These are phyloP conservation scores for Halictus quadricinctus DNA, from an alignment of 2,888 invertebrate genomes.

Conservation along the genomic window DNA sequence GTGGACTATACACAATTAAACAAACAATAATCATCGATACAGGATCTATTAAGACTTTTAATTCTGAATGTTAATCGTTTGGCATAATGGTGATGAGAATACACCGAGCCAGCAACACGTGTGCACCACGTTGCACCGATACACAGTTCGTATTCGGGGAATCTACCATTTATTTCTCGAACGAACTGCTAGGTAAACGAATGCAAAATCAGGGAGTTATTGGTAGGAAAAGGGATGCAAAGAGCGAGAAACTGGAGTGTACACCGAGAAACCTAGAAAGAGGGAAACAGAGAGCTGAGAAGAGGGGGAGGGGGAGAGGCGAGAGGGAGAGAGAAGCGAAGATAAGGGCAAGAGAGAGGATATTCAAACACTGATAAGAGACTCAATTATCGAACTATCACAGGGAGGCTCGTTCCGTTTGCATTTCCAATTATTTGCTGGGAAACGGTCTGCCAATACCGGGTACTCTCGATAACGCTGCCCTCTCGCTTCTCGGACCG, in stretches of 20 bases:
- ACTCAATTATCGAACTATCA: conserved; percentile 82
- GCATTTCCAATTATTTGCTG: conserved; percentile 82
- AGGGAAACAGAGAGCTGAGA: conserved; percentile 18
- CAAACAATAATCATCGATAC: background rate
- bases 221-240: conserved; percentile 22
- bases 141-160: background rate
- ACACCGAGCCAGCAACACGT: conserved; percentile 23
- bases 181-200: conserved; percentile 14
- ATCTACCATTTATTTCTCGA: background rate
- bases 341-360: conserved; percentile 56
- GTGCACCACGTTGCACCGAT: conserved; percentile 6
- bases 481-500: conserved; percentile 49
- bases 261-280: conserved; percentile 12
- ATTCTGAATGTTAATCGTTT: background rate
- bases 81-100: background rate
- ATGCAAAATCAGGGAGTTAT: conserved; percentile 22
- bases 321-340: conserved; percentile 37
- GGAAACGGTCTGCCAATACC: conserved; percentile 82
- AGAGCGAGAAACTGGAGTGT: conserved; percentile 15
- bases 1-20: background rate
- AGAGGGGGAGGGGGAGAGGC: conserved; percentile 20
- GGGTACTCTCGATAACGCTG: conserved; percentile 76
- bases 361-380: conserved; percentile 81
- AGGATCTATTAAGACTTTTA: background rate
- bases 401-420: conserved; percentile 80